These are phyloP conservation scores for Uria aalge DNA, from an alignment of 2,113 vertebrate species.

Conservation along the genomic window DNA sequence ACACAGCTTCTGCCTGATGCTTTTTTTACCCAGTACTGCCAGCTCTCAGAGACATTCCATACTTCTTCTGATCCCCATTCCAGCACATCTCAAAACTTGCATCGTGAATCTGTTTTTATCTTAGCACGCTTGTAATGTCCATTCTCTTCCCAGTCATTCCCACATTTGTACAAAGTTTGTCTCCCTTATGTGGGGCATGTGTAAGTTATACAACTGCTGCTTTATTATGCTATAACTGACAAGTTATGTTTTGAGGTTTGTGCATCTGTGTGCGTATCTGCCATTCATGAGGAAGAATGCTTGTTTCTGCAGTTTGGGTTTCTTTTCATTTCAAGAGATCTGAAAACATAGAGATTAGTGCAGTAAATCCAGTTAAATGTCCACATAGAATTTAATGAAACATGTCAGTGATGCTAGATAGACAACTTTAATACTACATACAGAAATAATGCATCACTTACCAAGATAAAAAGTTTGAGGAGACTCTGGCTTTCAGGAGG, in stretches of 20 bases:
- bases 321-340: neutral
- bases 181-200: neutral
- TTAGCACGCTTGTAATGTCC: neutral
- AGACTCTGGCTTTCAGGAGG: neutral
- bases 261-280: neutral
- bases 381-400: neutral
- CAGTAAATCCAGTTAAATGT: neutral
- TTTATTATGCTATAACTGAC: neutral
- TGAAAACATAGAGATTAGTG: neutral
- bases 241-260: neutral
- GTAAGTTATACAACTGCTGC: neutral
- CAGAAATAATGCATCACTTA: neutral
- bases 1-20: neutral
- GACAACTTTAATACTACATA: neutral
- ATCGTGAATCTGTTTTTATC: neutral
- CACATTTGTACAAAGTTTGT: neutral
- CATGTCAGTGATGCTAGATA: neutral
- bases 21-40: neutral
- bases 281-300: neutral
- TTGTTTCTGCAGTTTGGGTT: neutral
- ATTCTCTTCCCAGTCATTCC: neutral
- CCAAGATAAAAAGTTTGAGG: neutral
- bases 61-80: neutral
- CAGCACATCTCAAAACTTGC: neutral
- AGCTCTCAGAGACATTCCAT: neutral